Conservation (phyloP, 1,140 invertebrate genomes). For the Potamilus streckersoni region DNA sequence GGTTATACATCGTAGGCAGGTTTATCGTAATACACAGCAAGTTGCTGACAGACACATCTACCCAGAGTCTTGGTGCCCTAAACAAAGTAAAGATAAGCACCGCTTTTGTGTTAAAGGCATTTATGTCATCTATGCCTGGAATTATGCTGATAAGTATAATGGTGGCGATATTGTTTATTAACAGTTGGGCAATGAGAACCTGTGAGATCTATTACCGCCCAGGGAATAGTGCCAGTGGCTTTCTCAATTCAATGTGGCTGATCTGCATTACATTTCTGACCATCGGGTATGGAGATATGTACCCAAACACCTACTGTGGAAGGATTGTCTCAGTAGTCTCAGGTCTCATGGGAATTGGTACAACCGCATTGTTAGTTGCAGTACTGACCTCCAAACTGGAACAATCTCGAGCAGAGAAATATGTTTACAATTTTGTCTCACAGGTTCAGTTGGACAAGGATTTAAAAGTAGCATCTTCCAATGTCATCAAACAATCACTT, state of each 20-base stretch:
- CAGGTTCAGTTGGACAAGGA: constrained; percentile 49
- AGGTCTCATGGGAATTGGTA: constrained; percentile 60
- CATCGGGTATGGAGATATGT: constrained; percentile 60
- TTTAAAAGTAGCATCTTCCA: constrained; percentile 46
- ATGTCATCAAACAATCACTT: constrained; percentile 52
- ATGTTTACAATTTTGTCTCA: constrained; percentile 53
- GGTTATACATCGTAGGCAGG: constrained; percentile 63
- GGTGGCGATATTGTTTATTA: constrained; percentile 56
- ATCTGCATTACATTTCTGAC: constrained; percentile 61
- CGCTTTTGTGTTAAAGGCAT: constrained; percentile 66
- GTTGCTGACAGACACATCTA: constrained; percentile 61
- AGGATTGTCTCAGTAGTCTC: constrained; percentile 55
- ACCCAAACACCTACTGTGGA: constrained; percentile 57
- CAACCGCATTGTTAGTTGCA: constrained; percentile 60
- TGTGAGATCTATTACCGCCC: constrained; percentile 60
- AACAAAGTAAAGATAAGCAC: constrained; percentile 66
- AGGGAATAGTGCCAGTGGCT: constrained; percentile 32
- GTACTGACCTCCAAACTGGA: constrained; percentile 57
- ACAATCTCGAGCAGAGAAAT: constrained; percentile 52
- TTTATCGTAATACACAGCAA: constrained; percentile 64
- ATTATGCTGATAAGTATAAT: constrained; percentile 59
- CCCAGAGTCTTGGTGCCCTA: constrained; percentile 65
- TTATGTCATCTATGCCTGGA: constrained; percentile 66
- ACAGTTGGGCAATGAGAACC: constrained; percentile 62
- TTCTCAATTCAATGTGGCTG: constrained; percentile 58